These are phyloP conservation scores for Lates japonicus DNA, from an alignment of 2,797 vertebrate species.

Conservation along the genomic window DNA sequence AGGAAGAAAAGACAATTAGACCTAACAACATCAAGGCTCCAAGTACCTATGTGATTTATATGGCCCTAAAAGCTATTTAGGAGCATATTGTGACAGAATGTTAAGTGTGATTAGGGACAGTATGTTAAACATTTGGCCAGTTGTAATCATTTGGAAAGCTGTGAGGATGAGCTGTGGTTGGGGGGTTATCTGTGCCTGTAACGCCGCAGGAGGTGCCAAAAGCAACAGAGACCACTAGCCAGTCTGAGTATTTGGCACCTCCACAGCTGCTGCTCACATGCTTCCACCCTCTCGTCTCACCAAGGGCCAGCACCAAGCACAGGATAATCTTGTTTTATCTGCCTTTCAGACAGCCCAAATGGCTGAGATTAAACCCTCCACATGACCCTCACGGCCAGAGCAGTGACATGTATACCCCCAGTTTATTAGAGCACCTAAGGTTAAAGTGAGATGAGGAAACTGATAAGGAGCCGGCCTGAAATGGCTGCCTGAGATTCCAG, in stretches of 20 bases:
- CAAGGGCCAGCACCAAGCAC: constrained; percentile 68
- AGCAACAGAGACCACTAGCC: constrained; percentile 79
- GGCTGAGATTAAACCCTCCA: constrained; percentile 83
- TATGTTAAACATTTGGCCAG: constrained; percentile 82
- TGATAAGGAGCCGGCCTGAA: constrained; percentile 71
- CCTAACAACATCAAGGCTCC: constrained; percentile 67
- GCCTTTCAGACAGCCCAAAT: constrained; percentile 85
- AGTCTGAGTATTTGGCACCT: constrained; percentile 83
- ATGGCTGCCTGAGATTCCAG: constrained; percentile 37
- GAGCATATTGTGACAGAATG: constrained; percentile 74
- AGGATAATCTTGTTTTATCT: constrained; percentile 84
- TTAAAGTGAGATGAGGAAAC: constrained; percentile 83
- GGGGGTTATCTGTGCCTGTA: constrained; percentile 70
- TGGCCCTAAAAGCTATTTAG: constrained; percentile 70
- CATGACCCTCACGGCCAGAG: constrained; percentile 71
- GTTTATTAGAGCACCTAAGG: constrained; percentile 81
- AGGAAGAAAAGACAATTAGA: constrained; percentile 64
- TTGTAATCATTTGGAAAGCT: constrained; percentile 76
- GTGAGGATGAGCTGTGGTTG: constrained; percentile 69
- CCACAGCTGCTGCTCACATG: constrained; percentile 81
- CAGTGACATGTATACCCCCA: constrained; percentile 81
- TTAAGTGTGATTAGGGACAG: constrained; percentile 75
- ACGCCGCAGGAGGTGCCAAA: constrained; percentile 81
- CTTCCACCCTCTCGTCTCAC: constrained; percentile 77
- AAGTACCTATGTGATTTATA: constrained; percentile 69